phyloP scores from a whole-genome alignment of 2,888 invertebrate species.

The Tribolium freemani region DNA sequence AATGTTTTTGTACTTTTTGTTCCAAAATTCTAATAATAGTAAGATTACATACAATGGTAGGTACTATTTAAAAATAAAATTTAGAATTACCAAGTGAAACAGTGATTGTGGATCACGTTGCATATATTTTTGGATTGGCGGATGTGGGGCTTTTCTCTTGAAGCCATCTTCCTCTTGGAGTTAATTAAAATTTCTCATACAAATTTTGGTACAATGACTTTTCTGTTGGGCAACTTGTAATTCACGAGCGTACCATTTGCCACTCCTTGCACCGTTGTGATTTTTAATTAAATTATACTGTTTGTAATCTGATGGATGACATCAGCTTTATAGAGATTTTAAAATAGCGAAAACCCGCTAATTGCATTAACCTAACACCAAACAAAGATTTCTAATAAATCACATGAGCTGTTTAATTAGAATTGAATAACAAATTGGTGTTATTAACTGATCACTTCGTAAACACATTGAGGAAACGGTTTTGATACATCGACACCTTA shows the following conservation, averaged over 20 bases:
- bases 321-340: conserved; percentile 40
- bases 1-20: too few species aligned
- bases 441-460: conserved; percentile 35
- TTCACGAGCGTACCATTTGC: conserved; percentile 33
- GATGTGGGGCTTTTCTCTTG: not conserved
- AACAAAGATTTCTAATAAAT: conserved; percentile 42
- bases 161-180: not conserved
- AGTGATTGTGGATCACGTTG: too few species aligned
- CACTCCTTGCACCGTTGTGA: conserved; percentile 38
- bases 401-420: conserved; percentile 40
- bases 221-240: conserved; percentile 30
- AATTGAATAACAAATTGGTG: conserved; percentile 37
- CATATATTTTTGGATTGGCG: not conserved
- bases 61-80: too few species aligned
- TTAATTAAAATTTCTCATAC: conserved; percentile 3
- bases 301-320: conserved; percentile 34
- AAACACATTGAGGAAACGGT: conserved; percentile 27
- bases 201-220: conserved; percentile 32
- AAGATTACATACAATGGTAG: too few species aligned
- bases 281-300: conserved; percentile 39
- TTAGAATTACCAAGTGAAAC: too few species aligned
- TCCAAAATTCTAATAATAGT: too few species aligned
- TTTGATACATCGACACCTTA: conserved; percentile 20
- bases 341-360: conserved; percentile 38
- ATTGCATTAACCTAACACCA: conserved; percentile 40